phyloP scores from a whole-genome alignment of 2,797 vertebrate species.

The Clarias fuscus region DNA sequence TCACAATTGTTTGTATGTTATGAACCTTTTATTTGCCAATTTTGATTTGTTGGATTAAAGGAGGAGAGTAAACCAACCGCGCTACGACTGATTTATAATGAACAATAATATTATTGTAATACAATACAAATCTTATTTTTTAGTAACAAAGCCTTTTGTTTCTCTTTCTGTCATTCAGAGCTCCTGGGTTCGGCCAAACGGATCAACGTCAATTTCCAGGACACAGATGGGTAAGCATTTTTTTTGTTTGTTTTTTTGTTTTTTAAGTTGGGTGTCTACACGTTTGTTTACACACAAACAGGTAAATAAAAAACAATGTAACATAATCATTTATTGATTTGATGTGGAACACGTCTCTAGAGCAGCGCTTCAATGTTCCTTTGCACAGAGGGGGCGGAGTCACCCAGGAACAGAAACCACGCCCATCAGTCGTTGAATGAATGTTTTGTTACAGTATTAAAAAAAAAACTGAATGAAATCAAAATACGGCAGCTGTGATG shows the following conservation, averaged over 20 bases:
- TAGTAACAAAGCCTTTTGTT: neutral
- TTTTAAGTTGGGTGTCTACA: too few relatives aligned
- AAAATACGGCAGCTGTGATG: too few relatives aligned
- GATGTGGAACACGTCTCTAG: neutral
- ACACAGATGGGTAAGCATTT: constrained; percentile 89
- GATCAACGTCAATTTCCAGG: constrained; percentile 98
- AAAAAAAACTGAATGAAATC: neutral
- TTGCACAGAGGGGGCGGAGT: neutral
- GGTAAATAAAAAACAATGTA: neutral
- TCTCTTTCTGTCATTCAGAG: constrained; percentile 72
- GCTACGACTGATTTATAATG: neutral
- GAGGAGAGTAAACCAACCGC: neutral
- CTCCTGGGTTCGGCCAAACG: constrained; percentile 93
- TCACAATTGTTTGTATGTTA: neutral
- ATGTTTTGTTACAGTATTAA: too few relatives aligned
- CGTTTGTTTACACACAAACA: neutral
- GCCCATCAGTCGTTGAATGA: neutral
- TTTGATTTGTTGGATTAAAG: neutral
- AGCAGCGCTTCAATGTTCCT: neutral
- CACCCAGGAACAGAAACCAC: neutral
- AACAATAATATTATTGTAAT: neutral
- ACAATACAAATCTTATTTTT: neutral
- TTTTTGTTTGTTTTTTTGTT: too few relatives aligned
- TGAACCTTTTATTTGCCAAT: neutral
- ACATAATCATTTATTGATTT: neutral